Conservation (phyloP, 2,888 invertebrate species). For the Drosophila birchii region DNA sequence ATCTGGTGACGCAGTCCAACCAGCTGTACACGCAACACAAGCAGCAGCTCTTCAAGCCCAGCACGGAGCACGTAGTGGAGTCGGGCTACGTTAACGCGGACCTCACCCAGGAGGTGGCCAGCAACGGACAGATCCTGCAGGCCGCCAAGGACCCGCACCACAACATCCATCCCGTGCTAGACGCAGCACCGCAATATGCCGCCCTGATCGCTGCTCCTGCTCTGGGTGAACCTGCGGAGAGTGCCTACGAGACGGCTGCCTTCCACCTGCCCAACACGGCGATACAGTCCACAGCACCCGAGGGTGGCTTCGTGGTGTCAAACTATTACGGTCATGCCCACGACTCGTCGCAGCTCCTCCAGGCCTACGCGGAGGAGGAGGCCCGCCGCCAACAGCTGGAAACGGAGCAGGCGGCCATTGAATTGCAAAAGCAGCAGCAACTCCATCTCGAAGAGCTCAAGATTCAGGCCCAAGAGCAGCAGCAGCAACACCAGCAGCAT, state of each 20-base stretch:
- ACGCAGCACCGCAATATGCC: slow-evolving; percentile 81
- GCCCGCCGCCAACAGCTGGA: slow-evolving; percentile 78
- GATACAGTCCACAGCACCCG: slow-evolving; percentile 57
- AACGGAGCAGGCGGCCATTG: slow-evolving; percentile 75
- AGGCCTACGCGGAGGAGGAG: slow-evolving; percentile 82
- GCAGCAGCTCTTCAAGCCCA: slow-evolving; percentile 86
- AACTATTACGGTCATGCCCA: slow-evolving; percentile 82
- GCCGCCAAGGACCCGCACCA: slow-evolving; percentile 81
- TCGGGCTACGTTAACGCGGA: slow-evolving; percentile 81
- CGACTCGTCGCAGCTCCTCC: slow-evolving; percentile 81
- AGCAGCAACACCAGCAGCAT: slow-evolving; percentile 70
- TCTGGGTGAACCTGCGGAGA: slow-evolving; percentile 64
- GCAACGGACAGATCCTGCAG: slow-evolving; percentile 84
- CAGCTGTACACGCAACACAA: slow-evolving; percentile 84
- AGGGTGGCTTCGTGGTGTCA: slow-evolving; percentile 83
- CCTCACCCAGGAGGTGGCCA: slow-evolving; percentile 83
- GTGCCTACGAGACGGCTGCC: slow-evolving; percentile 70
- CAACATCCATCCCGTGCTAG: slow-evolving; percentile 80
- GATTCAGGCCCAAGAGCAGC: slow-evolving; percentile 56
- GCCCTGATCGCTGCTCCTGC: slow-evolving; percentile 82
- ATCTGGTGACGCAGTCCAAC: slow-evolving; percentile 84
- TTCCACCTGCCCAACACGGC: slow-evolving; percentile 78
- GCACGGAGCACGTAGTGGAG: slow-evolving; percentile 83
- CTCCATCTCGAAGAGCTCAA: slow-evolving; percentile 59
- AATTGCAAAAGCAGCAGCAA: slow-evolving; percentile 74